A percentile compares a stretch with the other conserved stretches of the same genome.
These are phyloP conservation scores for Corythoichthys intestinalis DNA, from an alignment of 2,113 vertebrate species.

Conservation along the genomic window DNA sequence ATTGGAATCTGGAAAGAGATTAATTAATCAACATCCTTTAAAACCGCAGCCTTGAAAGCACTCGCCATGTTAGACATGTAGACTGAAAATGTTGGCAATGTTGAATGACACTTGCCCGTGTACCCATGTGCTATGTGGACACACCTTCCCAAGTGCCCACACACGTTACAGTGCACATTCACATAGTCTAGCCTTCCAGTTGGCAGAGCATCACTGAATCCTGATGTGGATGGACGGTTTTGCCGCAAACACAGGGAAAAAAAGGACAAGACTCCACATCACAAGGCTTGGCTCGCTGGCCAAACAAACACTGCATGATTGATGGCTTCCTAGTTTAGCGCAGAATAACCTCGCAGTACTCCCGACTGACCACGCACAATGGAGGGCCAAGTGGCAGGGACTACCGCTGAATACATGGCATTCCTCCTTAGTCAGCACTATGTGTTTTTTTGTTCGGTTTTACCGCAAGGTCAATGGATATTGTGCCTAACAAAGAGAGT, in stretches of 20 bases:
- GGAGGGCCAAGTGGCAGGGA: conserved; percentile 9
- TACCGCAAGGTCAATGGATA: neutral
- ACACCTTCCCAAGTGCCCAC: conserved; percentile 5
- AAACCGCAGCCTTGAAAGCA: conserved; percentile 36
- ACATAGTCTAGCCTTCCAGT: conserved; percentile 23
- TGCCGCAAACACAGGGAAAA: conserved; percentile 22
- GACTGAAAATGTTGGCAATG: conserved; percentile 48
- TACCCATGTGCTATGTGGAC: conserved; percentile 7
- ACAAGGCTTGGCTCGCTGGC: conserved; percentile 29
- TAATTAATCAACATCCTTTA: conserved; percentile 51
- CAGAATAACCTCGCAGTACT: conserved; percentile 31
- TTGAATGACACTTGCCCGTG: conserved; percentile 37
- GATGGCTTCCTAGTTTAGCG: conserved; percentile 47
- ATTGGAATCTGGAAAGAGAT: conserved; percentile 17
- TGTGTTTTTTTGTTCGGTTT: conserved; percentile 1
- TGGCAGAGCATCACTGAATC: conserved; percentile 39
- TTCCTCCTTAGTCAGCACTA: neutral
- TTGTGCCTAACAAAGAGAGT: conserved; percentile 1
- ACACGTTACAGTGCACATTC: conserved; percentile 5
- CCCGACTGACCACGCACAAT: conserved; percentile 29
- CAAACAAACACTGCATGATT: conserved; percentile 53
- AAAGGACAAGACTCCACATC: conserved; percentile 32
- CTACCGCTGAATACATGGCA: conserved; percentile 1
- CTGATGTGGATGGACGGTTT: conserved; percentile 43
- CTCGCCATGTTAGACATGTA: conserved; percentile 30